These are phyloP conservation scores for Bubo bubo DNA, from an alignment of 2,113 vertebrate species.

Conservation along the genomic window DNA sequence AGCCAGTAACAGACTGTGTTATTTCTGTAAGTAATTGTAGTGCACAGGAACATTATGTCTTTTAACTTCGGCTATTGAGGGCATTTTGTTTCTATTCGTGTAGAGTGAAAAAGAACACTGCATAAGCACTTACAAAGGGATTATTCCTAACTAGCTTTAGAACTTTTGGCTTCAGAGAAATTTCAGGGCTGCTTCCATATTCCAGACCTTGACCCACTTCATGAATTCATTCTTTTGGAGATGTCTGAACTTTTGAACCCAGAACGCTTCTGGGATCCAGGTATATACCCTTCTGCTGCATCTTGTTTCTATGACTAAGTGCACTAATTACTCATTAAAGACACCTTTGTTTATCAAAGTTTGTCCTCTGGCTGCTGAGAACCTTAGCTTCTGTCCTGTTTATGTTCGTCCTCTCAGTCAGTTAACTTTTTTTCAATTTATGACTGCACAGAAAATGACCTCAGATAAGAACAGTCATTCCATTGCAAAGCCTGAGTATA, in stretches of 20 bases:
- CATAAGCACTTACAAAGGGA: background rate
- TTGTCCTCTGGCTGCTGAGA: background rate
- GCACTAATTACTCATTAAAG: background rate
- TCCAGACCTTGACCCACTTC: background rate
- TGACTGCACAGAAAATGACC: background rate
- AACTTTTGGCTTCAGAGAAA: constrained; percentile 8
- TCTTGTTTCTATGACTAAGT: background rate
- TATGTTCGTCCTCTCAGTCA: background rate
- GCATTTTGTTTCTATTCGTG: constrained; percentile 11
- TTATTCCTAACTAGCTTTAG: constrained; percentile 43
- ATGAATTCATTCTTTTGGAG: background rate
- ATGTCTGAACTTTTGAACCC: background rate
- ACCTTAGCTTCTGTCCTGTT: background rate
- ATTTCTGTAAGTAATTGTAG: constrained; percentile 82
- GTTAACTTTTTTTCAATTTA: background rate
- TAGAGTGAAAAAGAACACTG: background rate
- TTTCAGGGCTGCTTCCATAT: background rate
- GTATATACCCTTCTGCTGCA: background rate
- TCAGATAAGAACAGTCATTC: background rate
- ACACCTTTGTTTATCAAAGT: background rate
- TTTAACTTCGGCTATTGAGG: background rate
- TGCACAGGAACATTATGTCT: background rate
- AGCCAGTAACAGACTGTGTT: constrained; percentile 84
- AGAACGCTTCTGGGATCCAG: background rate
- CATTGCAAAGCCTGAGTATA: background rate